A percentile compares a stretch with the other conserved stretches of the same genome.
Evolutionary conservation across 2,888 invertebrate genomes (phyloP).

Genomic region (Odontocolon sp.): DNA sequence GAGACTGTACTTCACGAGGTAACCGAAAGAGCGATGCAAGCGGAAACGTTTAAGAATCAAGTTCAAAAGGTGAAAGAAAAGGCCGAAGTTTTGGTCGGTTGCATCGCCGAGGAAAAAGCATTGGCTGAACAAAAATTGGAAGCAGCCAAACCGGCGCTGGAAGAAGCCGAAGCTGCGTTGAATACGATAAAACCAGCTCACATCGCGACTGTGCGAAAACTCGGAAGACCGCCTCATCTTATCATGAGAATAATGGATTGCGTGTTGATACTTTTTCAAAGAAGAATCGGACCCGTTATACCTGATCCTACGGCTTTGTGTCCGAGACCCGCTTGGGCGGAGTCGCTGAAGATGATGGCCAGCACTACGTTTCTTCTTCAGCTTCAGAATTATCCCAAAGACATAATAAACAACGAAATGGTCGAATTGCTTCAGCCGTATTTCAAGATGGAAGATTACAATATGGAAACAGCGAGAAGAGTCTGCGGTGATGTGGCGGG

Average conservation of each 20-base stretch:
- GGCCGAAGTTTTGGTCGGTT: constrained; percentile 93
- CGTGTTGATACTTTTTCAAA: constrained; percentile 95
- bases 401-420: constrained; percentile 98
- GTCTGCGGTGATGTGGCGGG: constrained; percentile 99
- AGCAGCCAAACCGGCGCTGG: constrained; percentile 96
- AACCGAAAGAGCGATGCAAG: constrained; percentile 96
- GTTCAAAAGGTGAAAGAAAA: constrained; percentile 98
- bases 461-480: constrained; percentile 97
- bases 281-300: constrained; percentile 89
- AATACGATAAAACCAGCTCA: constrained; percentile 98
- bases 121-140: constrained; percentile 96
- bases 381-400: constrained; percentile 97
- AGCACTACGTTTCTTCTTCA: constrained; percentile 95
- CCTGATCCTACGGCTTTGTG: constrained; percentile 91
- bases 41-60: constrained; percentile 97
- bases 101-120: constrained; percentile 94
- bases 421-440: constrained; percentile 96
- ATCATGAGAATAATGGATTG: constrained; percentile 99
- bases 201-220: constrained; percentile 95
- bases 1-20: constrained; percentile 94
- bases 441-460: constrained; percentile 97
- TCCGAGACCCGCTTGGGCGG: constrained; percentile 97
- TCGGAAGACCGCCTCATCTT: constrained; percentile 97
- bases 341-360: constrained; percentile 98
- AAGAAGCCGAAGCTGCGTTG: constrained; percentile 96